These are phyloP conservation scores for Drosophila persimilis DNA, from an alignment of 1,140 invertebrate species.

Conservation along the genomic window DNA sequence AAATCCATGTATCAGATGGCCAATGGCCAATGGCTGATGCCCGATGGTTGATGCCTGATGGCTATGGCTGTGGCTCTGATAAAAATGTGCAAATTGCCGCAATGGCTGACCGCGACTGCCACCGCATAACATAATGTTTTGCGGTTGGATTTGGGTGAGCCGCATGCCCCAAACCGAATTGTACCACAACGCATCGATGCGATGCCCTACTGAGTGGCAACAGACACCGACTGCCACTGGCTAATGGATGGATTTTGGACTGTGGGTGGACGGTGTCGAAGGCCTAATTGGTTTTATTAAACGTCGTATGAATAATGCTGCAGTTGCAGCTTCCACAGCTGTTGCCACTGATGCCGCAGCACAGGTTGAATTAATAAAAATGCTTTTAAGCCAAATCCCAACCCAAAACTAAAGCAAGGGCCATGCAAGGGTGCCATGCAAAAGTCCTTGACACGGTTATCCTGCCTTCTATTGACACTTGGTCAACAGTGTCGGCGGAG, in stretches of 20 bases:
- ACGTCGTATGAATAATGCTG: conserved; percentile 58
- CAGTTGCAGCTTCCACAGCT: conserved; percentile 18
- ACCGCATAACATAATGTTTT: conserved; percentile 76
- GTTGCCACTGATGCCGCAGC: background rate
- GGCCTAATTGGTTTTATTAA: conserved; percentile 71
- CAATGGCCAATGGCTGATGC: background rate
- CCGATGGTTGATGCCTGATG: too few relatives aligned
- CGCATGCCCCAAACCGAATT: conserved; percentile 1
- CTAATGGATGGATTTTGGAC: conserved; percentile 56
- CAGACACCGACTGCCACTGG: conserved; percentile 33
- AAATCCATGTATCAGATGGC: conserved; percentile 10
- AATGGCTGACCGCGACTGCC: conserved; percentile 52
- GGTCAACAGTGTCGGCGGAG: conserved; percentile 37
- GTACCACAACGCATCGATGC: background rate
- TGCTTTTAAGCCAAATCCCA: conserved; percentile 27
- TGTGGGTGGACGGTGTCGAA: conserved; percentile 45
- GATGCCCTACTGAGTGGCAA: conserved; percentile 15
- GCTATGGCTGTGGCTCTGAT: conserved; percentile 32
- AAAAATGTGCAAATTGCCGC: conserved; percentile 69
- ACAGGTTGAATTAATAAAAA: conserved; percentile 44
- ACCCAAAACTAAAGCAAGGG: conserved; percentile 13
- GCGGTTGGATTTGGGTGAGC: conserved; percentile 60
- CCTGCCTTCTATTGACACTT: conserved; percentile 34
- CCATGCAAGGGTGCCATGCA: conserved; percentile 4
- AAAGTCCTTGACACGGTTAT: conserved; percentile 44